These are phyloP conservation scores for Myxocyprinus asiaticus DNA, from an alignment of 2,113 vertebrate species.

Conservation along the genomic window DNA sequence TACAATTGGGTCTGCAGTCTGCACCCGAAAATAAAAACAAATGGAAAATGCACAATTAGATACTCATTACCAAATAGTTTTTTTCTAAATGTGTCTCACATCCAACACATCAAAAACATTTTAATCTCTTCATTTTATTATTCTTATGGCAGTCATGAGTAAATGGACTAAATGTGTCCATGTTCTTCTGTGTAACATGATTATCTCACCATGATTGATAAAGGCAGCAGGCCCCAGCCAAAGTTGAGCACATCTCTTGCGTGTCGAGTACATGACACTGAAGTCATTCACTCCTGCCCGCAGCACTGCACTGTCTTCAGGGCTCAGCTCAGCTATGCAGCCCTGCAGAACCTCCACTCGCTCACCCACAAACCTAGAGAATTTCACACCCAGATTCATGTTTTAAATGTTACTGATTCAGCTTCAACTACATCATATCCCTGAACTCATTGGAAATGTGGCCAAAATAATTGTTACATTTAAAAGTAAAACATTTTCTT, in stretches of 20 bases:
- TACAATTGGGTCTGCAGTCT: conserved; percentile 94
- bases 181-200: background rate
- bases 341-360: conserved; percentile 86
- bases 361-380: conserved; percentile 81
- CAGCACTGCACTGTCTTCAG: conserved; percentile 81
- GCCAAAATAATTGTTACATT: background rate
- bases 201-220: conserved; percentile 88
- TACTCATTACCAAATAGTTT: background rate
- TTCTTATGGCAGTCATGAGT: background rate
- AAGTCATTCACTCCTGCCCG: conserved; percentile 88
- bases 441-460: background rate
- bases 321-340: conserved; percentile 86
- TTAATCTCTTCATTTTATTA: background rate
- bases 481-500: background rate
- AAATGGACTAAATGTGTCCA: background rate
- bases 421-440: background rate
- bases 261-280: conserved; percentile 93
- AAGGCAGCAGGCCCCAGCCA: conserved; percentile 92
- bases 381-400: background rate
- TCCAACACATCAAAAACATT: background rate
- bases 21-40: conserved; percentile 30
- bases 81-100: background rate
- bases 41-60: background rate
- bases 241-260: conserved; percentile 87
- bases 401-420: background rate